Conservation (phyloP, 2,797 vertebrate genomes). For the Gorsachius magnificus region DNA sequence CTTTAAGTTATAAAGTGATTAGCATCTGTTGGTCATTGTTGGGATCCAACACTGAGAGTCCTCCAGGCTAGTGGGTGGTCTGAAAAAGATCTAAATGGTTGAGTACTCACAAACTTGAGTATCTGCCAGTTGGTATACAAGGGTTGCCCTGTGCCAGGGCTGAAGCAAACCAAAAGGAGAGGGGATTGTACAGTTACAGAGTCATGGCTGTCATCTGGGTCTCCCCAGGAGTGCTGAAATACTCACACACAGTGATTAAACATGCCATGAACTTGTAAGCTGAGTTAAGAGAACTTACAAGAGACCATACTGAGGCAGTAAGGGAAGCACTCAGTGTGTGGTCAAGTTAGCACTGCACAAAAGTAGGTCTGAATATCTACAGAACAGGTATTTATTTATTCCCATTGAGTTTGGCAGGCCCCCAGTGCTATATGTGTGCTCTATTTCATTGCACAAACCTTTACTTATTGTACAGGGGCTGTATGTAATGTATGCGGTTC, state of each 20-base stretch:
- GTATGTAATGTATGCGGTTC: background rate
- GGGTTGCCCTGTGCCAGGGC: background rate
- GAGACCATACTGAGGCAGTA: background rate
- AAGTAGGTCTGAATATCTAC: background rate
- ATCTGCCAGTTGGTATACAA: background rate
- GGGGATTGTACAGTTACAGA: background rate
- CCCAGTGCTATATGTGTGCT: background rate
- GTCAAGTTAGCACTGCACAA: background rate
- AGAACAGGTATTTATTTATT: conserved; percentile 23
- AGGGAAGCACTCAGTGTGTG: background rate
- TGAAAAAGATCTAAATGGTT: background rate
- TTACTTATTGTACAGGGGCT: conserved; percentile 20
- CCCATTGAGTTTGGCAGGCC: background rate
- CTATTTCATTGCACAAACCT: background rate
- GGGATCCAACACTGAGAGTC: background rate
- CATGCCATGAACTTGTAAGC: background rate
- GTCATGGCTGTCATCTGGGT: background rate
- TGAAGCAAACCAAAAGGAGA: background rate
- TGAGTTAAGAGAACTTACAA: background rate
- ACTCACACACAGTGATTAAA: background rate
- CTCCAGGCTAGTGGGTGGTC: background rate
- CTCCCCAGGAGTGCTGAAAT: background rate
- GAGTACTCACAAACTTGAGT: background rate
- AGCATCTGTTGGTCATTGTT: background rate
- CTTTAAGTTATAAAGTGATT: background rate